Base-by-base conservation (phyloP, 2,113 vertebrate genomes). In the Oreochromis aureus region DNA sequence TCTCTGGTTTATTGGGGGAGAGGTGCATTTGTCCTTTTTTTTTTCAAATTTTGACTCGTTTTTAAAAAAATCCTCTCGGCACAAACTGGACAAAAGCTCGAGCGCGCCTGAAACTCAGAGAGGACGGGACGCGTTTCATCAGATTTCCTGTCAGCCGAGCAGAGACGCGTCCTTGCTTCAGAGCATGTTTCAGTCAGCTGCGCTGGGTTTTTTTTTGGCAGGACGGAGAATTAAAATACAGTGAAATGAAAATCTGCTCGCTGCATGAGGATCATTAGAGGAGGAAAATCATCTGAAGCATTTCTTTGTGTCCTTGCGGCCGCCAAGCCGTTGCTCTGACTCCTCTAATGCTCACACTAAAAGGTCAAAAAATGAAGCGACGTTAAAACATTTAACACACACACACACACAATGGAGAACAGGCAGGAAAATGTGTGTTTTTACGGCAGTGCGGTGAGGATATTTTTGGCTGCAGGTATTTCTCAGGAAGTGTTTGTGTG, bases 401-500 rank as follows among this genome's bases (percentile, higher is more conserved):
- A 11, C 7, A 11, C 30, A n/a, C 36, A 69, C 11, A 44, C n/a
- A 24, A 24, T 44, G n/a, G 15, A 48, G 69, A 48, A 18, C 69
- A 19, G 41, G 69, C 69, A 30, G 69, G 41, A 2, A 18, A 48
- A 30, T 11, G 69, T 30, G 69, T 48, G 41, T 76, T 48, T 76
- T 76, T 18, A 73, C 4, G 2, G 22, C 69, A 48, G 22, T 73
- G 41, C 24, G 78, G 80, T 82, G 36, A 80, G 4, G 80, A 73
- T 93, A 88, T 92, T 88, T 93, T 90, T 91, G 90, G 85, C 54
- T 79, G 58, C 9, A 83, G 86, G 59, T 93, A 84, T 95, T 94
- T 89, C 71, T 61, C 36, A 58, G 92, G 93, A 91, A 94, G 94
- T 88, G 89, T 92, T 92, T 90, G 86, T 90, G 86, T 85, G 79